phyloP scores from a whole-genome alignment of 2,888 invertebrate genomes.

The Lumbricus terrestris region DNA sequence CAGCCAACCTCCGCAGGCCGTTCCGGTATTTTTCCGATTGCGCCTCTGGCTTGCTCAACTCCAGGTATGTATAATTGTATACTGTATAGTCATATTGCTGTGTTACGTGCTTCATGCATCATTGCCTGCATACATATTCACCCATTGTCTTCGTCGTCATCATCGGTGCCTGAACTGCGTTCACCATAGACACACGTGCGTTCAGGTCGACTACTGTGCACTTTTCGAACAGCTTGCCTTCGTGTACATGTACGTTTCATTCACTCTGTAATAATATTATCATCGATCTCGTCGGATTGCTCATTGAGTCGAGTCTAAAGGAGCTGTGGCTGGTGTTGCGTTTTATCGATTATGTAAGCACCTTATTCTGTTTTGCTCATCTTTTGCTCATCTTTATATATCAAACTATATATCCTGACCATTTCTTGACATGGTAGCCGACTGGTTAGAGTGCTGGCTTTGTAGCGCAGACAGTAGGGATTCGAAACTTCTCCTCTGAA shows the following conservation, averaged over 20 bases:
- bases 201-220: too few relatives aligned
- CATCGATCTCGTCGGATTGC: neutral
- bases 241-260: neutral
- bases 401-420: neutral
- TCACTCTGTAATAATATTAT: neutral
- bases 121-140: too few relatives aligned
- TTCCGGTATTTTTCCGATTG: neutral
- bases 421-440: too few relatives aligned
- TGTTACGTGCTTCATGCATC: neutral
- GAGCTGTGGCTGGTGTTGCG: neutral
- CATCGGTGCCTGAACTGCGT: neutral
- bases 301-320: neutral
- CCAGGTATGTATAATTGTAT: neutral
- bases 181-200: neutral
- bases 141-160: neutral
- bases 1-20: neutral
- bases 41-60: neutral
- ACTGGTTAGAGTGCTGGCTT: too few relatives aligned
- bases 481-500: too few relatives aligned
- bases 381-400: neutral
- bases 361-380: neutral
- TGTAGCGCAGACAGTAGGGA: too few relatives aligned
- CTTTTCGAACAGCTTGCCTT: neutral
- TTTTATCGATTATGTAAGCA: neutral
- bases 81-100: neutral